phyloP scores from a whole-genome alignment of 2,888 invertebrate species.

The Leptopterna dolabrata region DNA sequence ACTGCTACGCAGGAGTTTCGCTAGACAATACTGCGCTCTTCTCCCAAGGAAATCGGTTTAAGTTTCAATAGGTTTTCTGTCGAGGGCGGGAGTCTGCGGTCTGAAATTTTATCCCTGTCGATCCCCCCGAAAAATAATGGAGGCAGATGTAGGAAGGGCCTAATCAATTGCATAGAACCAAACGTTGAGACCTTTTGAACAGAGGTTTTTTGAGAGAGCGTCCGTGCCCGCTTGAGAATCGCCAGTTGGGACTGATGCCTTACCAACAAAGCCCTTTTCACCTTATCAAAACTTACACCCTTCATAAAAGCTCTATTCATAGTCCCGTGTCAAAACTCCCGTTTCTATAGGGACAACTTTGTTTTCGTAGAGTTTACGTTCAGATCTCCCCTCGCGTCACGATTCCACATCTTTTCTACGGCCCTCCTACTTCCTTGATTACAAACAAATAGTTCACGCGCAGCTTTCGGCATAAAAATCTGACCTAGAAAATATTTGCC shows the following conservation, averaged over 20 bases:
- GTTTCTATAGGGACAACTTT: constrained; percentile 30
- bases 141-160: constrained; percentile 41
- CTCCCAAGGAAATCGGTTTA: constrained; percentile 29
- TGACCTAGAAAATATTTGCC: background rate
- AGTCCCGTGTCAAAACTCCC: constrained; percentile 44
- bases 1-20: background rate
- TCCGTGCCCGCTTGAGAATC: constrained; percentile 28
- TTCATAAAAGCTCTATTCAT: constrained; percentile 41
- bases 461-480: background rate
- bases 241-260: constrained; percentile 41
- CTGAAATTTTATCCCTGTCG: constrained; percentile 45
- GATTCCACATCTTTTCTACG: background rate
- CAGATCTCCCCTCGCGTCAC: constrained; percentile 5
- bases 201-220: constrained; percentile 13
- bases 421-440: background rate
- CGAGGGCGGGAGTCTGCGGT: constrained; percentile 17
- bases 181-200: background rate
- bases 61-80: constrained; percentile 13
- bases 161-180: constrained; percentile 42
- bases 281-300: constrained; percentile 48
- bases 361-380: constrained; percentile 25
- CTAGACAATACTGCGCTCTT: background rate
- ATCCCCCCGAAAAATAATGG: constrained; percentile 35
- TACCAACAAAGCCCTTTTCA: constrained; percentile 23
- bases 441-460: background rate